These are phyloP conservation scores for Abramis brama DNA, from an alignment of 2,113 vertebrate genomes.

Conservation along the genomic window DNA sequence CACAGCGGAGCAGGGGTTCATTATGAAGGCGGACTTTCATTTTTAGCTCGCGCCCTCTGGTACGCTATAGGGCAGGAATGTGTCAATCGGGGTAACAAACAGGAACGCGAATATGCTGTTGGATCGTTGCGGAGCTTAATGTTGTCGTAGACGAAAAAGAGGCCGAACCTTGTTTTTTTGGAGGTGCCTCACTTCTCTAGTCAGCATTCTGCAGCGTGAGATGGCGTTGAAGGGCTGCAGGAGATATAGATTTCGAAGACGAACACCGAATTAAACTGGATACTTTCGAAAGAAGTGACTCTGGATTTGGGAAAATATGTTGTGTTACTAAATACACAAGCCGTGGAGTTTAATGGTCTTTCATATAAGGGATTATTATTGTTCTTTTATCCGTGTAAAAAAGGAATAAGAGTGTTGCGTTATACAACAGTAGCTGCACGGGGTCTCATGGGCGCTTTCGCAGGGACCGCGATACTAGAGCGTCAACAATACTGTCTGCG, in stretches of 20 bases:
- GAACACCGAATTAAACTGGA: constrained; percentile 56
- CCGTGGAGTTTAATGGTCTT: constrained; percentile 67
- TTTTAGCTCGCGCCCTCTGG: constrained; percentile 60
- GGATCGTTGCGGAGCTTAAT: constrained; percentile 54
- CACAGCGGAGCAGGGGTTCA: constrained; percentile 84
- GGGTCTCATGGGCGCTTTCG: constrained; percentile 74
- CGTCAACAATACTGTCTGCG: constrained; percentile 65
- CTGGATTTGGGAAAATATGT: constrained; percentile 66
- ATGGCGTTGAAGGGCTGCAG: constrained; percentile 54
- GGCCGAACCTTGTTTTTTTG: constrained; percentile 61
- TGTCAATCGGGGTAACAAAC: constrained; percentile 52
- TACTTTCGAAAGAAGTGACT: constrained; percentile 54
- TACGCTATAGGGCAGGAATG: constrained; percentile 69
- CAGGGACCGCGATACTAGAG: constrained; percentile 71
- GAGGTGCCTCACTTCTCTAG: constrained; percentile 58
- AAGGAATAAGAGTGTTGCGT: constrained; percentile 60
- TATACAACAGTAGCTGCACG: constrained; percentile 66
- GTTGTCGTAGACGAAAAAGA: constrained; percentile 52
- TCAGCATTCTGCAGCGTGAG: constrained; percentile 52
- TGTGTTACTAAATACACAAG: constrained; percentile 63
- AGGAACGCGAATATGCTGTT: constrained; percentile 44
- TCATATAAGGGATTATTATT: constrained; percentile 68
- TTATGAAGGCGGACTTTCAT: constrained; percentile 62
- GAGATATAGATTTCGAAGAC: constrained; percentile 44
- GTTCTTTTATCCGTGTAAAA: constrained; percentile 58